Base-by-base conservation (phyloP, 2,797 vertebrate genomes). In the Sebastes aleutianus region DNA sequence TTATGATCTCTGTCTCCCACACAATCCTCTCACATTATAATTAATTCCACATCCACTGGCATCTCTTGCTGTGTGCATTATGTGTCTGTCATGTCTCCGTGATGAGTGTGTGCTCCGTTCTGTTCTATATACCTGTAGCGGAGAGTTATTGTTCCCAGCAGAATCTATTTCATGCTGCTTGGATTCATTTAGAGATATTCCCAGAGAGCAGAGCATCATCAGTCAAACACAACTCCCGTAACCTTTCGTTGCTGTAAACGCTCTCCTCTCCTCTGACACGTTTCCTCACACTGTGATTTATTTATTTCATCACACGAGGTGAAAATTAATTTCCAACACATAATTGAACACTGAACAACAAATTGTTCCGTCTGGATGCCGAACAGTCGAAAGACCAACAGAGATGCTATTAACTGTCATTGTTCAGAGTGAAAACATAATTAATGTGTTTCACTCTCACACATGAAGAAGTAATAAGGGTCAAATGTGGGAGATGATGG, bases 231-330 rank as follows among this genome's bases (percentile, higher is more conserved):
- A 61, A 22, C 43, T 58, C 22, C 11, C 31, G 31, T 27, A 68
- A 54, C 54, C 22, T 34, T 72, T 64, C 43, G 57, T 79, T 68
- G 68, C 39, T 26, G 4, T 34, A 63, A 80, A 80, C 47, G 63
- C 2, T 80, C 32, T 57, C 16, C 20, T 57, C 72, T 77, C 34
- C 26, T 73, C 77, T 14, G 47, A 69, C 67, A 53, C 10, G 4
- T 70, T 67, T 70, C 62, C 29, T 69, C 77, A 10, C 24, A 4
- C 12, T 43, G 13, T 74, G 65, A 79, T 72, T 64, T 32, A 62
- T 82, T 83, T 74, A 26, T 78, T 77, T 69, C 18, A 56, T 71
- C 13, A 22, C 14, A 66, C 11, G 56, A 64, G 68, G 8, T 67
- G 14, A 58, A 70, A 57, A 70, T 43, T 20, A 12, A 78, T 76